These are phyloP conservation scores for Chymomyza costata DNA, from an alignment of 1,140 invertebrate species.

Conservation along the genomic window DNA sequence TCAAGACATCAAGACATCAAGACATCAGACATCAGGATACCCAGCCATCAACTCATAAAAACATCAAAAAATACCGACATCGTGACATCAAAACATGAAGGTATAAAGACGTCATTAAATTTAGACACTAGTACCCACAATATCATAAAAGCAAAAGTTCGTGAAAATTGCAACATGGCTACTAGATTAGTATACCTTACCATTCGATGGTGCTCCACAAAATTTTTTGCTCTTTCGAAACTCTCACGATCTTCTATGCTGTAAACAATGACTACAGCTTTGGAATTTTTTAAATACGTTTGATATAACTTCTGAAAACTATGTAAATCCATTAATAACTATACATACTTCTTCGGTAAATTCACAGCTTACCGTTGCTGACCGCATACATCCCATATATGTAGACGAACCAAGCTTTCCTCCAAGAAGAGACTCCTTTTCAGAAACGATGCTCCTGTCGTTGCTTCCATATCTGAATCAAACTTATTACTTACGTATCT, in stretches of 20 bases:
- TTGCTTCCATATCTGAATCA: neutral
- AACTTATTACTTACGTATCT: no score
- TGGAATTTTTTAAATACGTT: conserved; percentile 8
- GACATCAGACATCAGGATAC: no score
- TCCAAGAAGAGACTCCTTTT: conserved; percentile 10
- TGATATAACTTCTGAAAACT: conserved; percentile 28
- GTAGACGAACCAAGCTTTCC: conserved; percentile 14
- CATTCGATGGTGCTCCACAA: no score
- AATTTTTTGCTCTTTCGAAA: conserved; percentile 18
- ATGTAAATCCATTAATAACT: neutral
- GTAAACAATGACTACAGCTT: conserved; percentile 34
- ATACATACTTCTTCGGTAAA: neutral
- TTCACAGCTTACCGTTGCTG: conserved; percentile 24
- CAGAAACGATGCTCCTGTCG: conserved; percentile 17
- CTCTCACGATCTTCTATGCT: conserved; percentile 32
- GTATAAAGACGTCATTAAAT: no score
- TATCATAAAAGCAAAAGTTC: no score
- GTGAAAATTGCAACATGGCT: no score
- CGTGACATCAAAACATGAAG: no score
- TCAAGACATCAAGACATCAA: no score
- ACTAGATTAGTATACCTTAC: no score
- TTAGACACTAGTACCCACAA: no score
- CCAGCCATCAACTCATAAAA: no score
- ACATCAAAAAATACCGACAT: no score
- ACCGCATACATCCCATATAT: conserved; percentile 35